These are phyloP conservation scores for Papilio polyxenes DNA, from an alignment of 1,140 invertebrate species.

Conservation along the genomic window DNA sequence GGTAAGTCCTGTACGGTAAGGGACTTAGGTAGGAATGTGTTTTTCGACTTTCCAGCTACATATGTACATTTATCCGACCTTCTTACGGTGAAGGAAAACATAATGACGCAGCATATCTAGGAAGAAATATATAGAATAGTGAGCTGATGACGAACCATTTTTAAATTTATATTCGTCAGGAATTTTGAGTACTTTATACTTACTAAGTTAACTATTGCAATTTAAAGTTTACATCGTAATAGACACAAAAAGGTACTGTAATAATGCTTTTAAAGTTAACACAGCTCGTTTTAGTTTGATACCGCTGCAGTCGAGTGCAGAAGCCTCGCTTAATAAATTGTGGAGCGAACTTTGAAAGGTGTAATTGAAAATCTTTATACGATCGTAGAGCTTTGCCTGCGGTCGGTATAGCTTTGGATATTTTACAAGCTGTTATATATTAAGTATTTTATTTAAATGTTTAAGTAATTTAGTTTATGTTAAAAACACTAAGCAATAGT, in stretches of 20 bases:
- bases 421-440: neutral
- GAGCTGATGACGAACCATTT: neutral
- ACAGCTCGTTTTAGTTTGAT: constrained; percentile 23
- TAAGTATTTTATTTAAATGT: neutral
- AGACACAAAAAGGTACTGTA: constrained; percentile 6
- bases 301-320: constrained; percentile 46
- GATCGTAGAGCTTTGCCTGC: constrained; percentile 45
- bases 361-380: constrained; percentile 45
- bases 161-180: neutral
- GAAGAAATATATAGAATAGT: no score
- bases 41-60: no score
- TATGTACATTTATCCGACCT: no score
- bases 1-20: no score
- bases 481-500: neutral
- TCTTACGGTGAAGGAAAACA: no score
- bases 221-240: neutral
- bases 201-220: neutral
- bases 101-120: no score
- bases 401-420: constrained; percentile 43
- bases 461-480: neutral
- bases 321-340: constrained; percentile 52
- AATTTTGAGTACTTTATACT: neutral
- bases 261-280: constrained; percentile 15
- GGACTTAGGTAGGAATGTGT: no score
- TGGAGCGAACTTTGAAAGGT: constrained; percentile 46